These are phyloP conservation scores for Dromiciops gliroides DNA, from an alignment of 2,113 vertebrate genomes.

Conservation along the genomic window DNA sequence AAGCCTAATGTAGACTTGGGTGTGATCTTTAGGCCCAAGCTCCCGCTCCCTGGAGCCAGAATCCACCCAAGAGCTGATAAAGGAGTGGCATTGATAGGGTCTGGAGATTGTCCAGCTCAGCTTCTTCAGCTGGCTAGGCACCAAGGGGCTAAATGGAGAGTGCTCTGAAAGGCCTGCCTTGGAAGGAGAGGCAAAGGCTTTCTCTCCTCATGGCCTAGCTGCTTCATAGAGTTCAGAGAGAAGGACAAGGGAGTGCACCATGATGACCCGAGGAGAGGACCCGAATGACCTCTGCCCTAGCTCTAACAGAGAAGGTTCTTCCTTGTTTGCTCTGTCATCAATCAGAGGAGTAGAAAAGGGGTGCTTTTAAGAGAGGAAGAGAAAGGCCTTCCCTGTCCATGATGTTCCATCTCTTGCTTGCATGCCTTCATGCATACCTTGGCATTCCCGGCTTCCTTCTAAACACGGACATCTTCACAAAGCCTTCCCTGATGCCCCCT, in stretches of 20 bases:
- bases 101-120: not conserved
- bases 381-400: not conserved
- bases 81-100: not conserved
- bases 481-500: not conserved
- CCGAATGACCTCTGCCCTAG: not conserved
- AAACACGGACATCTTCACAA: not conserved
- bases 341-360: not conserved
- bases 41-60: not conserved
- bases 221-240: not conserved
- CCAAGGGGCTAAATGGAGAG: not conserved
- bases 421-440: no score
- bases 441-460: not conserved
- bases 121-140: not conserved
- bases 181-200: not conserved
- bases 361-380: not conserved
- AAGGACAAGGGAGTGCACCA: not conserved
- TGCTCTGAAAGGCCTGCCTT: not conserved
- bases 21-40: not conserved
- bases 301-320: not conserved
- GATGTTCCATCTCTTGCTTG: no score
- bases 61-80: not conserved
- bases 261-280: not conserved
- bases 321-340: not conserved
- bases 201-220: not conserved
- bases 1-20: not conserved